A percentile compares a stretch with the other conserved stretches of the same genome.
phyloP scores from a whole-genome alignment of 2,888 invertebrate species.

The Melieria picta region DNA sequence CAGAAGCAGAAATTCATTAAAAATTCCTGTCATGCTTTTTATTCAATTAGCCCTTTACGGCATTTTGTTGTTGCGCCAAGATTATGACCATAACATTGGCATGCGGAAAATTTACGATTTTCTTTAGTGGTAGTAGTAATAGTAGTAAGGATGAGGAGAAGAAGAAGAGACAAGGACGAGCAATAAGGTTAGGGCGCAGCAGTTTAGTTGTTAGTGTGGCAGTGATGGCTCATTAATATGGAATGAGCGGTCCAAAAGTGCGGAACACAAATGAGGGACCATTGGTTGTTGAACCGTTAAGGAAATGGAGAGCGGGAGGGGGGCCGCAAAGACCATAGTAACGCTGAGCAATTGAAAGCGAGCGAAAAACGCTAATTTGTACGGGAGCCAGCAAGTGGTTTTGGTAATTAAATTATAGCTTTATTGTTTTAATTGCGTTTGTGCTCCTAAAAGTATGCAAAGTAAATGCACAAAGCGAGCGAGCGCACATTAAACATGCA shows the following conservation, averaged over 20 bases:
- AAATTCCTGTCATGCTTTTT: slow-evolving; percentile 62
- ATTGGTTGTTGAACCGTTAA: too few relatives aligned
- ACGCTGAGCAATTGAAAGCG: not conserved
- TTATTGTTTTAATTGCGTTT: slow-evolving; percentile 19
- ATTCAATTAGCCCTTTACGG: slow-evolving; percentile 63
- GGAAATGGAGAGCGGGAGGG: too few relatives aligned
- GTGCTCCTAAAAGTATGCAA: slow-evolving; percentile 1
- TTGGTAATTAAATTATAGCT: slow-evolving; percentile 23
- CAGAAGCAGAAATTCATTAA: slow-evolving; percentile 49
- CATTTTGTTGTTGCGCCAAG: slow-evolving; percentile 36
- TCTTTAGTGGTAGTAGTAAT: not conserved
- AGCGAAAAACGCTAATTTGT: not conserved
- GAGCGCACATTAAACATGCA: too few relatives aligned
- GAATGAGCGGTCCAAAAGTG: not conserved
- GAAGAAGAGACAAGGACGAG: not conserved
- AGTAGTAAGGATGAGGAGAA: not conserved
- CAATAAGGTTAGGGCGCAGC: not conserved
- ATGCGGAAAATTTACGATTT: slow-evolving; percentile 39
- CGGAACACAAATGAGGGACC: too few relatives aligned
- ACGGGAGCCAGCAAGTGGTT: slow-evolving; percentile 7
- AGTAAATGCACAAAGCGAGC: not conserved
- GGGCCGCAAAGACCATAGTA: not conserved
- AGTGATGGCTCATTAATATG: not conserved
- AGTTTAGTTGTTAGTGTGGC: slow-evolving; percentile 6
- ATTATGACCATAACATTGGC: slow-evolving; percentile 39